phyloP scores from a whole-genome alignment of 2,888 invertebrate species.

The Drosophila melanocephala region DNA sequence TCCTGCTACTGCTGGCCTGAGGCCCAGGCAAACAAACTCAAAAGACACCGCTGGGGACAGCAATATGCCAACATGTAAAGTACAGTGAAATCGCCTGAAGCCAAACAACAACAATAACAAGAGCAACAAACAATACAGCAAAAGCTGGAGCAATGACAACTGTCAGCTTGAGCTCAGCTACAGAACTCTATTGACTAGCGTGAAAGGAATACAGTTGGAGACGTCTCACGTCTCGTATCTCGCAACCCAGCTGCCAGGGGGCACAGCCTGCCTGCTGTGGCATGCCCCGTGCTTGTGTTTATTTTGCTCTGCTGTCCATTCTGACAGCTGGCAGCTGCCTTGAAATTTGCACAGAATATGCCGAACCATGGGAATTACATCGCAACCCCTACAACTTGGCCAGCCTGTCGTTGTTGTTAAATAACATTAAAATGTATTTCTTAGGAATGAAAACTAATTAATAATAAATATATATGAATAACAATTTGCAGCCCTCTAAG shows the following conservation, averaged over 20 bases:
- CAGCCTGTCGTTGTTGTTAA: slow-evolving; percentile 57
- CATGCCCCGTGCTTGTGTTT: slow-evolving; percentile 29
- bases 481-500: neutral
- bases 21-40: slow-evolving; percentile 29
- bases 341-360: slow-evolving; percentile 66
- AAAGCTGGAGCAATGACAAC: slow-evolving; percentile 50
- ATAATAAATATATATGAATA: neutral
- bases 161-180: slow-evolving; percentile 46
- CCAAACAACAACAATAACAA: slow-evolving; percentile 23
- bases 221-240: slow-evolving; percentile 38
- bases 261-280: slow-evolving; percentile 42
- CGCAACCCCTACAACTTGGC: slow-evolving; percentile 69
- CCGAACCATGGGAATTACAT: slow-evolving; percentile 66
- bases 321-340: slow-evolving; percentile 78
- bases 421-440: slow-evolving; percentile 70
- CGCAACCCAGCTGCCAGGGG: slow-evolving; percentile 43
- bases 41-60: slow-evolving; percentile 50
- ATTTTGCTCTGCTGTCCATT: slow-evolving; percentile 53
- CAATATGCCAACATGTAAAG: slow-evolving; percentile 63
- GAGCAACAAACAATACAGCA: slow-evolving; percentile 32
- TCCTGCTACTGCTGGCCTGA: neutral
- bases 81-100: slow-evolving; percentile 56
- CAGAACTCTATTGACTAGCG: slow-evolving; percentile 54
- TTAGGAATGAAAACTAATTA: neutral
- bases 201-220: slow-evolving; percentile 30